Evolutionary conservation across 2,113 vertebrate genomes (phyloP).

Genomic region (Oriolus oriolus): DNA sequence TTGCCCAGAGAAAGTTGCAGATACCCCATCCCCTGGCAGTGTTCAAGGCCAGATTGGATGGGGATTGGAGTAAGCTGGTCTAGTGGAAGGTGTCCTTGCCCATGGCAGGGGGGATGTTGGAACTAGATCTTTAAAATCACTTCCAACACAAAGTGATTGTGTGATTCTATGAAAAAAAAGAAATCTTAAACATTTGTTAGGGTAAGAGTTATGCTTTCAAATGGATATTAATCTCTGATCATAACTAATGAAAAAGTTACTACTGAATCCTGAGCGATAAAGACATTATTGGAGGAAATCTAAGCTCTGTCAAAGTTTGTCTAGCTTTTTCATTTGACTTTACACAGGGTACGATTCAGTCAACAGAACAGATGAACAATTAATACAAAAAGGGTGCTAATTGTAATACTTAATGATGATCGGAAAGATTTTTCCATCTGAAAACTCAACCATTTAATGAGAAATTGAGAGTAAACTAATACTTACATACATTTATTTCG

Average conservation of each 20-base stretch:
- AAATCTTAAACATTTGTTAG: not conserved
- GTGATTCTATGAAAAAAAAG: not conserved
- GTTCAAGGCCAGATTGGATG: not conserved
- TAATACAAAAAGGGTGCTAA: not conserved
- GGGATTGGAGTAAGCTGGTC: not conserved
- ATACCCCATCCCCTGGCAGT: not conserved
- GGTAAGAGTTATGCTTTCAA: not conserved
- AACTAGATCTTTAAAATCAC: not conserved
- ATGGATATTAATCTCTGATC: not conserved
- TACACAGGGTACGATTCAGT: not conserved
- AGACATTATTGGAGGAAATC: not conserved
- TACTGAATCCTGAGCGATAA: not conserved
- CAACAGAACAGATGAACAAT: not conserved
- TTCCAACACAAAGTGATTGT: not conserved
- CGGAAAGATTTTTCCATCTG: not conserved
- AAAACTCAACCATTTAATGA: not conserved
- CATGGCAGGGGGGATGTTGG: fast-evolving
- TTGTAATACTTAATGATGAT: not conserved
- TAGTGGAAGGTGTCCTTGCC: not conserved
- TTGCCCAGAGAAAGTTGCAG: not conserved
- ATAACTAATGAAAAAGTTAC: not conserved
- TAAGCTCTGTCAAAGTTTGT: not conserved
- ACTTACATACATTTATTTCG: not conserved
- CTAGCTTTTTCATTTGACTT: not conserved
- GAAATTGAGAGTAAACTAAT: not conserved